These are phyloP conservation scores for Sebastes glaucus DNA, from an alignment of 2,797 vertebrate species.

Conservation along the genomic window DNA sequence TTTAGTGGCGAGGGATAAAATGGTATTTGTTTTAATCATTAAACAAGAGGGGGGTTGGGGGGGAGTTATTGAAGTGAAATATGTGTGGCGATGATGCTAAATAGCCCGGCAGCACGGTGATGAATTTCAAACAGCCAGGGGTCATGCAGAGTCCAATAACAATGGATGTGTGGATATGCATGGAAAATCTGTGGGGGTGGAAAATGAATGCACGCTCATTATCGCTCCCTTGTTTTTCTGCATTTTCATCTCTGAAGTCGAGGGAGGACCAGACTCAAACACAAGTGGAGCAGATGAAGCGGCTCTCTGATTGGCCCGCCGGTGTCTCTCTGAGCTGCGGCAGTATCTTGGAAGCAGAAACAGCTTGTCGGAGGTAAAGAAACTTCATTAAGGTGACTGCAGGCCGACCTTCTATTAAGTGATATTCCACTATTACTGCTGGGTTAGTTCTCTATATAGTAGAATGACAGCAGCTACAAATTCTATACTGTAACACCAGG, in stretches of 20 bases:
- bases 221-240: slow-evolving; percentile 37
- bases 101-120: slow-evolving; percentile 45
- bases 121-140: slow-evolving; percentile 59
- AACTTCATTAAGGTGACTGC: neutral
- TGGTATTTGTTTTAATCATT: slow-evolving; percentile 79
- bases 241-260: slow-evolving; percentile 36
- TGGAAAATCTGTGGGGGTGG: slow-evolving; percentile 26
- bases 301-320: neutral
- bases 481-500: no score
- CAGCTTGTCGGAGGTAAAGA: neutral
- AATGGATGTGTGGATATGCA: slow-evolving; percentile 47
- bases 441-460: neutral
- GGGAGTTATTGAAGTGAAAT: slow-evolving; percentile 68
- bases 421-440: neutral
- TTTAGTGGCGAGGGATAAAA: slow-evolving; percentile 69
- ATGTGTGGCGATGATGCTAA: slow-evolving; percentile 45
- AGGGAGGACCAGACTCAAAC: slow-evolving; percentile 9
- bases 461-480: neutral
- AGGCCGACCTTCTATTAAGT: neutral
- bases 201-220: slow-evolving; percentile 43
- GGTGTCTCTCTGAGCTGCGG: neutral
- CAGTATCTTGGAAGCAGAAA: slow-evolving; percentile 6
- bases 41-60: slow-evolving; percentile 56
- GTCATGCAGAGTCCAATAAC: slow-evolving; percentile 66
- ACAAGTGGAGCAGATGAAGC: slow-evolving; percentile 8